phyloP scores from a whole-genome alignment of 2,113 vertebrate genomes.

The Ophthalmolycus amberensis region DNA sequence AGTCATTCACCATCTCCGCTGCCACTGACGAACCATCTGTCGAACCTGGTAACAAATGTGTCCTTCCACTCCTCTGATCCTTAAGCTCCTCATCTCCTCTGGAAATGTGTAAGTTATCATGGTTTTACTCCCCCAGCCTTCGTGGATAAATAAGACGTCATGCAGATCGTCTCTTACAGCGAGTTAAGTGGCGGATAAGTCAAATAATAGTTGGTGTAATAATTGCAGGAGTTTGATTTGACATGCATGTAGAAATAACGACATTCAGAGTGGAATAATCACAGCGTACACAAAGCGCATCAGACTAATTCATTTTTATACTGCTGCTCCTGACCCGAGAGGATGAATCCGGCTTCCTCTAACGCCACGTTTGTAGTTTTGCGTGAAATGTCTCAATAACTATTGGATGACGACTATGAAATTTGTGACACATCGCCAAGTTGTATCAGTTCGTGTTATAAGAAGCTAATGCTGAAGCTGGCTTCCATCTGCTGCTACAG shows the following conservation, averaged over 20 bases:
- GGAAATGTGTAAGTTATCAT: not conserved
- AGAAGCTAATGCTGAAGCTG: not conserved
- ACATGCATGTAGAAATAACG: not conserved
- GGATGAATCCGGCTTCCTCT: not conserved
- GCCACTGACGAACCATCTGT: conserved; percentile 23
- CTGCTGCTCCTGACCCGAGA: not conserved
- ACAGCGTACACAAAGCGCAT: not conserved
- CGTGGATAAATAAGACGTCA: too few species aligned
- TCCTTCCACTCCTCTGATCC: conserved; percentile 16
- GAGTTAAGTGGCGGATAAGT: not conserved
- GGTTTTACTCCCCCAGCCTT: not conserved
- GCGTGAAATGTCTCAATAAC: not conserved
- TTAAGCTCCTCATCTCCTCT: not conserved
- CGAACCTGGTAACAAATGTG: conserved; percentile 28
- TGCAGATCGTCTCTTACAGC: too few species aligned
- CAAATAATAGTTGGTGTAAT: not conserved
- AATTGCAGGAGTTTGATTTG: not conserved
- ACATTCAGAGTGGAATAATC: not conserved
- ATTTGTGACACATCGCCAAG: not conserved
- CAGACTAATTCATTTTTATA: not conserved
- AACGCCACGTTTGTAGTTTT: not conserved
- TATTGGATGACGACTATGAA: not conserved
- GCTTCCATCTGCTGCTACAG: not conserved
- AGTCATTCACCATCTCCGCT: conserved; percentile 24
- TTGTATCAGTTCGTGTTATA: not conserved